Base-by-base conservation (phyloP, 2,797 vertebrate genomes). In the Halcyon smyrnensis region DNA sequence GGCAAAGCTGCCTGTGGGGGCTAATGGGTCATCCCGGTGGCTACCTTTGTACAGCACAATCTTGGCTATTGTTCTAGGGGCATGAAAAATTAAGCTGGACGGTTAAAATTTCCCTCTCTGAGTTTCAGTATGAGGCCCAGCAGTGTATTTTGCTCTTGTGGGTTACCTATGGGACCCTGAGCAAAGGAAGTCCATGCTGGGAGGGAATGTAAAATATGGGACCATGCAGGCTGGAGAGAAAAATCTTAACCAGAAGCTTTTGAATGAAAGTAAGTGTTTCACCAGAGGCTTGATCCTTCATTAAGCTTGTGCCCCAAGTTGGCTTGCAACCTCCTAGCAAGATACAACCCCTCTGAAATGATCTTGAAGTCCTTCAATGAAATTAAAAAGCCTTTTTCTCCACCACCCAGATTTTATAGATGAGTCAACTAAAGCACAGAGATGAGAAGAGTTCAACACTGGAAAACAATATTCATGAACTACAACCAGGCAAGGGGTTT, bases 141-240 rank as follows among this genome's bases (percentile, higher is more conserved):
- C 5, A 56, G 81, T 46, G 6, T 74, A 65, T 74, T 90, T 91
- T 70, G 67, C 67, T 93, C 86, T 34, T 8, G 8, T 71, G 64
- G 77, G 57, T 84, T 84, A 84, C 85, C 83, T 73, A 24, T 8
- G 88, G 93, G 94, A 94, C 74, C 20, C 8, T 4, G n/a, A 93
- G 93, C 80, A 82, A 34, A 96, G 94, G 92, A 96, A 95, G 53
- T 25, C 83, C 88, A 81, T 76, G 95, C 93, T 97, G 94, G 77
- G 92, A 96, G 39, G 11, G 46, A 86, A 90, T 71, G 62, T 79
- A 62, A 95, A 95, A 86, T 82, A 86, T 2, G 63, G 92, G 88
- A 84, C 41, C 0, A 0, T 5, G 76, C 56, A 45, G 89, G 68
- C 73, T 86, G 60, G 41, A 84, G 51, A 71, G 70, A 36, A 73